A percentile compares a stretch with the other conserved stretches of the same genome.
Evolutionary conservation across 2,113 vertebrate species (phyloP).

Genomic region (Paedocypris sp.): DNA sequence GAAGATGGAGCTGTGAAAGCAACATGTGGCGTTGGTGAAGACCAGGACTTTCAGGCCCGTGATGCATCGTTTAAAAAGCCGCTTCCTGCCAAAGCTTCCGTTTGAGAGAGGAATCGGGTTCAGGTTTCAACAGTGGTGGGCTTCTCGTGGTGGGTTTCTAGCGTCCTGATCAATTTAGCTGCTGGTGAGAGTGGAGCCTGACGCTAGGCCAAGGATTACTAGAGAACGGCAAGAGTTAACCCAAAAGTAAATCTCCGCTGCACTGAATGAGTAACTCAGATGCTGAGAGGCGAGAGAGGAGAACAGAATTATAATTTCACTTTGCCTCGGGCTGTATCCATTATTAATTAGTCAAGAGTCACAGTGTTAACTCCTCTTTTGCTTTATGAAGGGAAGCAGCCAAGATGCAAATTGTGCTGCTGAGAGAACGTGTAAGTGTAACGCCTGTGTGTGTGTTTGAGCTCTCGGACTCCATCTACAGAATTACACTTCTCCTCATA

Average conservation of each 20-base stretch:
- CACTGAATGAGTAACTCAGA: conserved; percentile 33
- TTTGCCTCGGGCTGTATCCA: conserved; percentile 56
- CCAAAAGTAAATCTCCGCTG: conserved; percentile 36
- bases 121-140: no score
- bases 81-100: conserved; percentile 19
- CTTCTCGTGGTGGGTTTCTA: conserved; percentile 12
- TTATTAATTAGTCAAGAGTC: conserved; percentile 53
- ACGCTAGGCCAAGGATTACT: conserved; percentile 31
- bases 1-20: conserved; percentile 37
- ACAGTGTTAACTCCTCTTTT: conserved; percentile 5
- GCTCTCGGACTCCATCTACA: no score
- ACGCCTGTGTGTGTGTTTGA: no score
- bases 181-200: conserved; percentile 37
- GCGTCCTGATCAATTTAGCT: conserved; percentile 37
- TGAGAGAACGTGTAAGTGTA: not conserved
- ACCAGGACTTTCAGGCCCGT: conserved; percentile 6
- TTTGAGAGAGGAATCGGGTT: no score
- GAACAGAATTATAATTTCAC: conserved; percentile 51
- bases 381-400: conserved; percentile 2
- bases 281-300: conserved; percentile 32
- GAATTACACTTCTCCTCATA: no score
- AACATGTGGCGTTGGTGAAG: conserved; percentile 31
- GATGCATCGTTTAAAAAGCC: conserved; percentile 15
- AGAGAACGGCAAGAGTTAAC: conserved; percentile 35
- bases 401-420: not conserved